Base-by-base conservation (phyloP, 1,140 invertebrate species). In the Pachyrhynchus sulphureomaculatus region DNA sequence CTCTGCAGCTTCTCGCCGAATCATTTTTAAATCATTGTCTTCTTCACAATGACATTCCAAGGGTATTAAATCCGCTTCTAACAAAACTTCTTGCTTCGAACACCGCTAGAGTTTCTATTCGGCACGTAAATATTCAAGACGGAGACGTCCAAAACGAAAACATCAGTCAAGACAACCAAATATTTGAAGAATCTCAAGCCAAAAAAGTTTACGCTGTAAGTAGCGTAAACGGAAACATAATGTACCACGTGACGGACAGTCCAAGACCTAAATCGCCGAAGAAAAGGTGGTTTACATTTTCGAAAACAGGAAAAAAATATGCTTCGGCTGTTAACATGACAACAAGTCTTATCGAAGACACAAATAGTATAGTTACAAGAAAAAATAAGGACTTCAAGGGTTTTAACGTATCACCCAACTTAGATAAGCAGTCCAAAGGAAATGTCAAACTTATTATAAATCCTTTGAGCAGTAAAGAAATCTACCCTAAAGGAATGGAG, bases 201-300 rank as follows among this genome's bases (percentile, higher is more conserved):
- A 82, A 73, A 75, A 81, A 90, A 71, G 89, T 94, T 8, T 92
- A 89, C 73, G 91, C 91, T 1, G 91, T 94, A 32, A 93, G 91
- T 68, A 92, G 87, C 39, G 89, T 91, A 18, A 89, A 91, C 66
- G 91, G 91, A 1, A 91, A 92, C 69, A 86, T 93, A 0, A 90
- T 91, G 65, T 93, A 93, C 76, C 91, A 93, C 72, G 86, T 92
- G 18, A 86, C 73, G 1, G 71, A 72, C 29, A 64, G 63, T 53
- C 64, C 67, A 4, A 69, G 61, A 39, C 67, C 71, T 12, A 76
- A 72, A 68, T 72, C 73, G n/a, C 58, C 66, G 6, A 75, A 74
- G 33, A 71, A 69, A 55, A 69, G 69, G 36, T 75, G 74, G 68
- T 76, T 75, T 57, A 62, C 69, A 1, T 76, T 76, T 59, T 68